Base-by-base conservation (phyloP, 1,140 invertebrate genomes). In the Orius insidiosus region DNA sequence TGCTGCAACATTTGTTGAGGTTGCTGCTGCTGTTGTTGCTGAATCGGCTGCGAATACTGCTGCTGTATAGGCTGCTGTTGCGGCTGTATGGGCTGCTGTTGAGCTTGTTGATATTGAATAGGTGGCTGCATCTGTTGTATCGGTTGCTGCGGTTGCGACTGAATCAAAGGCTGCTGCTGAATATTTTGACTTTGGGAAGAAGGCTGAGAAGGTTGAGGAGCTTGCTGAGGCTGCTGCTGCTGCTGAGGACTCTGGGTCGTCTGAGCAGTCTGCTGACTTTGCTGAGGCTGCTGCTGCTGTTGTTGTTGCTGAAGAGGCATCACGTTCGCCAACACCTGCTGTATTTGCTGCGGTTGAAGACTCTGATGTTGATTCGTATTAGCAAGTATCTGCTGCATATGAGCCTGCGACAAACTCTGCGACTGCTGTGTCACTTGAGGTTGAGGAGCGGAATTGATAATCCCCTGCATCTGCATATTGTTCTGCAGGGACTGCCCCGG, bases 331-430 rank as follows among this genome's bases (percentile, higher is more conserved):
- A 70, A 64, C 13, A 67, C 66, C 60, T 69, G 68, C 48, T 68
- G 67, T 36, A 68, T 54, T 51, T 70, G 69, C 51, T 68, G 66
- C 47, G 68, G 64, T 18, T 68, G 68, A 52, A 69, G 65, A 52
- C 67, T 70, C 53, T 69, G 68, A 39, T 56, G 56, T 32, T 53
- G 51, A 19, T 47, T 53, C 1, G 47, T 36, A 45, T 38, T 52
- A 13, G 46, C 11, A 3, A 52, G 30, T 30, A 49, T 49, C 35
- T 57, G 56, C 40, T 68, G 50, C 15, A 50, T 46, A 32, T 63
- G 46, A 65, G 66, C 55, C 65, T 66, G 52, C 58, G 63, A 8
- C 55, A 56, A 15, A 47, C 52, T 56, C 52, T 59, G 56, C 15
- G 54, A 49, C 19, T 54, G 56, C 45, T 59, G 56, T 43, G 68